phyloP scores from a whole-genome alignment of 2,797 vertebrate genomes.

The Crax fasciolata region DNA sequence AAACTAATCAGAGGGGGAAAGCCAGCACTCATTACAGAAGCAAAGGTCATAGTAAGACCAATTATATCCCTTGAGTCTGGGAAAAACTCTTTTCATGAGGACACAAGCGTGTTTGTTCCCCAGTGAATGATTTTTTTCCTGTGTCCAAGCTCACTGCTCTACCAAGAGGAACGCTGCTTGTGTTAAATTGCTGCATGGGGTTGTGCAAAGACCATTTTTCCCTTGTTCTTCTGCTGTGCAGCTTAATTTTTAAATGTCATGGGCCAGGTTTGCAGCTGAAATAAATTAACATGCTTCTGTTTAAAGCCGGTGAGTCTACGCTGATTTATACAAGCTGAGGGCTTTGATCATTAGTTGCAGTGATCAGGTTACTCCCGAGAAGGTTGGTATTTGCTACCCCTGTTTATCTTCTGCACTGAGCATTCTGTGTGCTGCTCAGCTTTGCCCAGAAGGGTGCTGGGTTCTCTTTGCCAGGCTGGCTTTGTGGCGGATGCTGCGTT shows the following conservation, averaged over 20 bases:
- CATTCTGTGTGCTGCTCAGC: neutral
- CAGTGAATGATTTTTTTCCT: neutral
- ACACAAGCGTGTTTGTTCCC: neutral
- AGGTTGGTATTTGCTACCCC: neutral
- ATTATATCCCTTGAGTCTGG: neutral
- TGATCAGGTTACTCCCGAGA: neutral
- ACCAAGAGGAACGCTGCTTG: neutral
- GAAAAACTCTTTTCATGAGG: neutral
- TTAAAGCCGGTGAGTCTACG: neutral
- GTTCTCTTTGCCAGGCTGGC: neutral
- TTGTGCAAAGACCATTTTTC: neutral
- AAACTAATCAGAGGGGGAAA: neutral
- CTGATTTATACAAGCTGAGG: slow-evolving; percentile 14
- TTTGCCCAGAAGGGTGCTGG: neutral
- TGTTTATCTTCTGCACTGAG: neutral
- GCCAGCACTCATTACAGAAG: neutral
- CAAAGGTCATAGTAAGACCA: neutral
- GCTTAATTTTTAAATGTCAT: neutral
- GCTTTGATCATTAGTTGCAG: neutral
- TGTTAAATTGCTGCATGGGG: neutral
- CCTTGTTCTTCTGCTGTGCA: neutral
- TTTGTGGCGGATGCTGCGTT: neutral
- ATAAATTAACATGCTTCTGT: neutral
- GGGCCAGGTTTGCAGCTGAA: slow-evolving; percentile 14
- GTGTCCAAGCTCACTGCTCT: neutral